Evolutionary conservation across 2,113 vertebrate species (phyloP), one percentile per base, ranked within the genome.

Genomic region (Cyanocitta stelleri): DNA sequence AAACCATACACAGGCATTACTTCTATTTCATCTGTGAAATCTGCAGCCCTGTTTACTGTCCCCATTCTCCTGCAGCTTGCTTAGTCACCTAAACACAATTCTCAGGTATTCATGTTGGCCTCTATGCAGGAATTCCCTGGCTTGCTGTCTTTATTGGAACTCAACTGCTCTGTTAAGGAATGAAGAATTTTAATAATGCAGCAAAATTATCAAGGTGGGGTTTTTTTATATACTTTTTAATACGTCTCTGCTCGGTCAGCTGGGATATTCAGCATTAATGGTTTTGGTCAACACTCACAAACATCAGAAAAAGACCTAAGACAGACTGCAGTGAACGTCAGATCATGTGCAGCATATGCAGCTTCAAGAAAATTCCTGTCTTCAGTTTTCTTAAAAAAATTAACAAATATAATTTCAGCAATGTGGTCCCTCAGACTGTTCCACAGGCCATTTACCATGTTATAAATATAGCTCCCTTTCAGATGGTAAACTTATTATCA

Each of bases 301-400:
- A 56, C 18, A 58, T n/a, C 51, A 90, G 16, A 85, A 51, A 21
- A 78, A 48, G 14, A n/a, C 14, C 43, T 39, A 29, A 0, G 37
- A 85, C 12, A 55, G 43, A 48, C 11, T 30, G 19, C 44, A 72
- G 6, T 43, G 49, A 90, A 68, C 8, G 88, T 32, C 30, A 77
- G 48, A 59, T 17, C 33, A 54, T 0, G 3, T 15, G 13, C 19
- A 59, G 20, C 3, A 12, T 8, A 16, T 1, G 16, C 23, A 64
- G 41, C 37, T 54, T 52, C 48, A 84, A 87, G 3, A 1, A 1
- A 82, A 63, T 8, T 26, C 11, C n/a, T 78, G 75, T 74, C 30
- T n/a, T 81, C 1, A 0, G 5, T 39, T 88, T 76, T 55, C 27
- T 33, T 29, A 4, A 3, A 37, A 68, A 68, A 79, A 69, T 4